These are phyloP conservation scores for Calameuta filiformis DNA, from an alignment of 2,888 invertebrate genomes.

Conservation along the genomic window DNA sequence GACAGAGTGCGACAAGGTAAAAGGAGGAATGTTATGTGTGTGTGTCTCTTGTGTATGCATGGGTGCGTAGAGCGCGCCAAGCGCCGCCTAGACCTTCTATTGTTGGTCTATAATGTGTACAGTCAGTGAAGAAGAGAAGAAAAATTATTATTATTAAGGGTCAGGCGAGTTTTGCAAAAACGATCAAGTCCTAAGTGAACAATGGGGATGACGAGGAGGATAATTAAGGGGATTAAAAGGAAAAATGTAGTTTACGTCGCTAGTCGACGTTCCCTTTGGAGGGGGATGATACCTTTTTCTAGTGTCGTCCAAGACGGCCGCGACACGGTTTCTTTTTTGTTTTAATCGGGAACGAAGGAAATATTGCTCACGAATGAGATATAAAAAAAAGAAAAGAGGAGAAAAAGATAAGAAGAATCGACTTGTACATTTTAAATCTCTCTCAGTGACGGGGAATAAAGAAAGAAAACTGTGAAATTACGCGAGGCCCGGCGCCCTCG, in stretches of 20 bases:
- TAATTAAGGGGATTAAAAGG: too few species aligned
- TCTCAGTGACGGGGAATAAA: constrained; percentile 15
- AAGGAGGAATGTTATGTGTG: background rate
- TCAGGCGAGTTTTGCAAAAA: constrained; percentile 47
- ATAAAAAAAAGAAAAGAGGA: background rate
- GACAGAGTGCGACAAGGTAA: constrained; percentile 11
- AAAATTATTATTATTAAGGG: constrained; percentile 65
- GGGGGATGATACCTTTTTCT: background rate
- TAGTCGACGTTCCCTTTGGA: background rate
- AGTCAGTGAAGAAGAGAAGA: constrained; percentile 57
- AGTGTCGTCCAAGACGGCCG: too few species aligned
- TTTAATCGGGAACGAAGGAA: constrained; percentile 26
- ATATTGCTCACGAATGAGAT: constrained; percentile 29
- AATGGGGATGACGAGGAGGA: too few species aligned
- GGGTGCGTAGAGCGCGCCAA: constrained; percentile 54
- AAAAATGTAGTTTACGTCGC: background rate
- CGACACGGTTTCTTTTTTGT: constrained; percentile 25
- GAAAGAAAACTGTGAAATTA: constrained; percentile 27
- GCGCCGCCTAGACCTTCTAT: constrained; percentile 63
- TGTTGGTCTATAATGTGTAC: constrained; percentile 67
- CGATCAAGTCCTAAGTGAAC: background rate
- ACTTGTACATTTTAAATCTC: background rate
- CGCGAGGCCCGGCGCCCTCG: constrained; percentile 26
- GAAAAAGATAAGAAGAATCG: background rate
- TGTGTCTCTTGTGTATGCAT: constrained; percentile 32